Base-by-base conservation (phyloP, 2,888 invertebrate genomes). In the Stomorhina lunata region DNA sequence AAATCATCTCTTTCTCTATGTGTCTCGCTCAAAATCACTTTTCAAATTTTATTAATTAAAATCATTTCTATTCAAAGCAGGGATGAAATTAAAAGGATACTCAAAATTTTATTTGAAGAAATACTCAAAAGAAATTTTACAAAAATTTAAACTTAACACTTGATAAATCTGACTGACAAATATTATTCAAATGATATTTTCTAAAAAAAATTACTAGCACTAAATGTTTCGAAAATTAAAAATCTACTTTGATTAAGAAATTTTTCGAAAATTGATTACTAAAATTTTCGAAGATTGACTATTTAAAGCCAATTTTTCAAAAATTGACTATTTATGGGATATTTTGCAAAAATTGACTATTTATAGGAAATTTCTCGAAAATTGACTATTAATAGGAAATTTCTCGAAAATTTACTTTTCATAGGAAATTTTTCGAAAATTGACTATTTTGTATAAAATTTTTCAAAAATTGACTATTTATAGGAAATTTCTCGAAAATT, bases 31-130 rank as follows among this genome's bases (percentile, higher is more conserved):
- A 17, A 32, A 20, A 73, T 53, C 25, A 43, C 32, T 17, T 50
- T 65, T 50, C 37, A 69, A 40, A 57, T 17, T 55, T 22, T 40
- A 4, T 9, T 45, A 65, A 65, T 34, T 55, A 45, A n/a, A 75
- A 22, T 75, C 65, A 75, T 66, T 57, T 34, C n/a, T 45, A 15
- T 25, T 1, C 15, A 37, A 57, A 45, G 34, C 45, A 45, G 57
- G 20, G 45, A 75, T 45, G 75, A 66, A 65, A 15, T 17, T 43
- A 48, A 68, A 27, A 32, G 12, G 27, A 10, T 6, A 27, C 0
- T 22, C 5, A 12, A 53, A 45, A 32, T 29, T 27, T 0, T n/a
- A 27, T 25, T 25, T 45, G 9, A 59, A 59, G 3, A 12, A 9
- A 1, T 20, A 37, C 32, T n/a, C 25, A 53, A 15, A 15, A n/a